These are phyloP conservation scores for Brachionus koreanus DNA, from an alignment of 1,140 invertebrate species.

Conservation along the genomic window DNA sequence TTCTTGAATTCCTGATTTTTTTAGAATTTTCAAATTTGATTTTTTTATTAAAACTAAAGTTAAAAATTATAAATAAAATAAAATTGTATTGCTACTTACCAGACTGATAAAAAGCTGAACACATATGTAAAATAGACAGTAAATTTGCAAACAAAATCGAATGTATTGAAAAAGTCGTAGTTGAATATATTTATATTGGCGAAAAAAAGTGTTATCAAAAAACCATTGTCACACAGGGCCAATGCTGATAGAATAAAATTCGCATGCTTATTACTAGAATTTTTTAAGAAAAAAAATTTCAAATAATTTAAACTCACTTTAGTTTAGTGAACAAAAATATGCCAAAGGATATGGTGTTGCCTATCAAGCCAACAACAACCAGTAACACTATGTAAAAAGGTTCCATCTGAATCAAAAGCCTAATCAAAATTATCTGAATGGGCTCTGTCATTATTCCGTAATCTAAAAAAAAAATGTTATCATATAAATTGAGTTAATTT, in stretches of 20 bases:
- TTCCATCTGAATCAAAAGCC: not conserved
- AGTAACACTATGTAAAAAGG: not conserved
- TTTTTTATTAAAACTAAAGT: too few relatives aligned
- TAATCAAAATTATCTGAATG: not conserved
- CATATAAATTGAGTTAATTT: not conserved
- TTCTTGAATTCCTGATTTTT: too few relatives aligned
- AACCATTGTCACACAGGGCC: constrained; percentile 16
- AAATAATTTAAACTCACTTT: not conserved
- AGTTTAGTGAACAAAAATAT: constrained; percentile 20
- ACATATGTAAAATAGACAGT: constrained; percentile 20
- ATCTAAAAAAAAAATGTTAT: not conserved
- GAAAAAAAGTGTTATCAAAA: not conserved
- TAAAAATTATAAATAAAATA: too few relatives aligned
- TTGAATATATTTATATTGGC: not conserved
- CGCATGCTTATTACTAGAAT: not conserved
- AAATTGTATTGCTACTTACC: not conserved
- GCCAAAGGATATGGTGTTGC: not conserved
- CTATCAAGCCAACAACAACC: constrained; percentile 12
- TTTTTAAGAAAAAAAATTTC: not conserved
- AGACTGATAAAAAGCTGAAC: constrained; percentile 22
- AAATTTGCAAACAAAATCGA: not conserved
- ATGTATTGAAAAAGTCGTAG: not conserved
- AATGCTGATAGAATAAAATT: constrained; percentile 22
- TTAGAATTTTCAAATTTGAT: too few relatives aligned
- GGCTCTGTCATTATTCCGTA: not conserved